Evolutionary conservation across 2,888 invertebrate genomes (phyloP), one percentile per base, ranked within the genome.

Genomic region (Athalia rosae): DNA sequence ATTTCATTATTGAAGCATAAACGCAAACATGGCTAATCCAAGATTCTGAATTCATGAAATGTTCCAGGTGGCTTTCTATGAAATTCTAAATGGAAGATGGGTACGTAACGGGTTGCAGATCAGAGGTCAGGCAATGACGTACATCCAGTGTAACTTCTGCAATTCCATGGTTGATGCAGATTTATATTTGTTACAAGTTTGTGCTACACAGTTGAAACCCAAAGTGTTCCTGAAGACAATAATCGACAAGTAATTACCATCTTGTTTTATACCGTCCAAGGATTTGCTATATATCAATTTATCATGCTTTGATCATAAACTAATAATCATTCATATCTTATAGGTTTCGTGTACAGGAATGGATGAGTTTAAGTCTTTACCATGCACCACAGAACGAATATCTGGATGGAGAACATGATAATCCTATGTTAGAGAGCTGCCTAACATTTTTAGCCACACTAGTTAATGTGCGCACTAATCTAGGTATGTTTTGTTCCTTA

Each of bases 141-240:
- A 99, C 91, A 97, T 98, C 86, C 99, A 99, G 91, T 98, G 98
- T 84, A 98, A 99, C 91, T 99, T 99, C 91, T 99, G 98, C 91
- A 98, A 98, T 91, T 98, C 98, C 9, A 98, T 99, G 97, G 97
- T 98, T 9, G 99, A 99, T 90, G 97, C 98, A 88, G 99, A 99
- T 91, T 92, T 99, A 82, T 99, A 97, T 91, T 94, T 99, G 86
- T 92, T 99, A 83, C 99, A 99, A 92, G 94, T 98, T 74, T 97
- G 98, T 90, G 96, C 97, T 53, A 96, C 96, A 28, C 95, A 96
- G 88, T 92, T 98, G 79, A 95, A 96, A 76, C 94, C 97, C 0
- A 96, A 97, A 85, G 93, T 95, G 85, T 98, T 96, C 87, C 90
- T 99, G 59, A 94, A 95, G 83, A 96, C 96, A 85, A 94, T 98